Evolutionary conservation across 2,888 invertebrate species (phyloP).

Genomic region (Pherbina coryleti): DNA sequence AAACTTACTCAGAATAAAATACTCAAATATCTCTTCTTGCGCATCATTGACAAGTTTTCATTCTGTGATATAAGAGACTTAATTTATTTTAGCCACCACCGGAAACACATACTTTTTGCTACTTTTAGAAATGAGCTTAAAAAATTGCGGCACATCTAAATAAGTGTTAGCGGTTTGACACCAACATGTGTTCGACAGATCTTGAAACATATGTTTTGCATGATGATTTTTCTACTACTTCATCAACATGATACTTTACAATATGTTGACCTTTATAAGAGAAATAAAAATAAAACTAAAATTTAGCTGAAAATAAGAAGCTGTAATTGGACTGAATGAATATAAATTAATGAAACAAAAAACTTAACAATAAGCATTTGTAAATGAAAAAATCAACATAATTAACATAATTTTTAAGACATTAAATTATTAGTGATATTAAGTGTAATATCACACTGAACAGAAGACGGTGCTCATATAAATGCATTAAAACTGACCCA

Average conservation of each 20-base stretch:
- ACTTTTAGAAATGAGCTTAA: neutral
- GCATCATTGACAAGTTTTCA: no score
- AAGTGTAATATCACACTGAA: no score
- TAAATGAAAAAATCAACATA: neutral
- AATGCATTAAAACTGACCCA: no score
- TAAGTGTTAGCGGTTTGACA: neutral
- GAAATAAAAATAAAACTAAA: neutral
- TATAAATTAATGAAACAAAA: neutral
- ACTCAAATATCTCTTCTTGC: no score
- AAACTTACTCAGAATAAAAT: no score
- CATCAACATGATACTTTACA: no score
- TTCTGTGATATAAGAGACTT: neutral
- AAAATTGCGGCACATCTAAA: neutral
- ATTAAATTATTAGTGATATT: neutral
- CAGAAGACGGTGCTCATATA: no score
- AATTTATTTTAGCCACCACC: constrained; percentile 7
- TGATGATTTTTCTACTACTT: neutral
- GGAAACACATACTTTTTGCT: constrained; percentile 19
- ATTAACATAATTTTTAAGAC: neutral
- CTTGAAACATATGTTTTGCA: neutral
- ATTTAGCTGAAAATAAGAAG: neutral
- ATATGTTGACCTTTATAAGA: no score
- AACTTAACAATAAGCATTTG: neutral
- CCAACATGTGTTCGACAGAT: constrained; percentile 2
- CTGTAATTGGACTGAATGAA: neutral